These are phyloP conservation scores for Gymnogyps californianus DNA, from an alignment of 2,113 vertebrate genomes.

Conservation along the genomic window DNA sequence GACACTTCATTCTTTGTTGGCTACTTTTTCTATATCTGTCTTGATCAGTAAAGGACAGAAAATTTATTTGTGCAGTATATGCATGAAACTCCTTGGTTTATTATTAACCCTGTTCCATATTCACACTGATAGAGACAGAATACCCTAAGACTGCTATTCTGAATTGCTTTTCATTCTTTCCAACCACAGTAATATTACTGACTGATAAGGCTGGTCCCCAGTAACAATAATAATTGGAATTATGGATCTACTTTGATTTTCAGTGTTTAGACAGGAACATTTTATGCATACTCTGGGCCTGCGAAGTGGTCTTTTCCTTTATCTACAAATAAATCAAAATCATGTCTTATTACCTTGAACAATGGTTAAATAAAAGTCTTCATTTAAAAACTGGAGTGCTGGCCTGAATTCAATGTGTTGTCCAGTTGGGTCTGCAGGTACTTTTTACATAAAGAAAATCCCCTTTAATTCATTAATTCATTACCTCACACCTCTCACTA, in stretches of 20 bases:
- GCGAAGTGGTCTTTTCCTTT: background rate
- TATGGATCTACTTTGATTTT: background rate
- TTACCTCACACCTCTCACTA: background rate
- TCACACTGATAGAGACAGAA: background rate
- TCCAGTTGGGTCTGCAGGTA: background rate
- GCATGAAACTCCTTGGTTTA: background rate
- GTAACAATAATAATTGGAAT: background rate
- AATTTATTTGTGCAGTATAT: background rate
- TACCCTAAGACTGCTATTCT: background rate
- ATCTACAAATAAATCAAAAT: background rate
- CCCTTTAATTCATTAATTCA: background rate
- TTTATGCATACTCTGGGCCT: background rate
- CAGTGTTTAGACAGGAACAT: background rate
- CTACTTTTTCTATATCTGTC: background rate
- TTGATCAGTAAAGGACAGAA: background rate
- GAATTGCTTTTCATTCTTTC: background rate
- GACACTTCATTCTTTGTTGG: background rate
- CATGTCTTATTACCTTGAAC: background rate
- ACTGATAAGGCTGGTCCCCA: background rate
- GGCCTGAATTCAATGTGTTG: background rate
- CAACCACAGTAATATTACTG: background rate
- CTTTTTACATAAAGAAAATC: background rate
- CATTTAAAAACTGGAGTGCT: background rate
- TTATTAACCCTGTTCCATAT: slow-evolving; percentile 10
- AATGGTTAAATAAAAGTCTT: background rate